Evolutionary conservation across 2,113 vertebrate species (phyloP), one percentile per base, ranked within the genome.

Genomic region (Abramis brama): DNA sequence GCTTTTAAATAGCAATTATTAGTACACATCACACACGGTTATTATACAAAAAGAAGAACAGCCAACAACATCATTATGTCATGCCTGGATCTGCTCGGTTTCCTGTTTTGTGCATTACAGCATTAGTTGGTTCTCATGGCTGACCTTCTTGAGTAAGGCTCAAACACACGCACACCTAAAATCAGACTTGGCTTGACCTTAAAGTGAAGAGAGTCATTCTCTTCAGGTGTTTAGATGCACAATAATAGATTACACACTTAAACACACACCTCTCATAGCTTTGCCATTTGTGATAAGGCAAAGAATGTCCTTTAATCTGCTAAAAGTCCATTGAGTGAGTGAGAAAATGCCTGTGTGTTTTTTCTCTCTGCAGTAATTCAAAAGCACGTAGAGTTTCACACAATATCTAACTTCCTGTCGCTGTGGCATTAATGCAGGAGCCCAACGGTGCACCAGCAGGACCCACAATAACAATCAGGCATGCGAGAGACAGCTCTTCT

Each of bases 381-480:
- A 88, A 90, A 59, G 86, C 76, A 87, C 60, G 82, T 86, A 87
- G 52, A 43, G 82, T 84, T 83, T 91, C 80, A 85, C 83, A 89
- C 86, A 87, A 84, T 91, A 89, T 92, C 91, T 89, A 82, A 89
- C 90, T 92, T 91, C 91, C 86, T 82, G 88, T 88, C 27, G 60
- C 87, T 19, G 82, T 84, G 60, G 83, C 74, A 75, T 86, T 66
- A 89, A 85, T 9, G 27, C n/a, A 30, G 47, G 82, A 84, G 75
- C 83, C 79, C 71, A 23, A 57, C 43, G 23, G 33, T 33, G 25
- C 82, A 75, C 27, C 7, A 83, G 86, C 82, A 83, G 88, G 88
- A 84, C 17, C n/a, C 84, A 52, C 79, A 85, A 84, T 74, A 89
- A 88, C 86, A 87, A 83, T 33, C 9, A 4, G 59, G 36, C 57